Evolutionary conservation across 2,797 vertebrate genomes (phyloP), one percentile per base, ranked within the genome.

Genomic region (Sebastolobus altivelis): DNA sequence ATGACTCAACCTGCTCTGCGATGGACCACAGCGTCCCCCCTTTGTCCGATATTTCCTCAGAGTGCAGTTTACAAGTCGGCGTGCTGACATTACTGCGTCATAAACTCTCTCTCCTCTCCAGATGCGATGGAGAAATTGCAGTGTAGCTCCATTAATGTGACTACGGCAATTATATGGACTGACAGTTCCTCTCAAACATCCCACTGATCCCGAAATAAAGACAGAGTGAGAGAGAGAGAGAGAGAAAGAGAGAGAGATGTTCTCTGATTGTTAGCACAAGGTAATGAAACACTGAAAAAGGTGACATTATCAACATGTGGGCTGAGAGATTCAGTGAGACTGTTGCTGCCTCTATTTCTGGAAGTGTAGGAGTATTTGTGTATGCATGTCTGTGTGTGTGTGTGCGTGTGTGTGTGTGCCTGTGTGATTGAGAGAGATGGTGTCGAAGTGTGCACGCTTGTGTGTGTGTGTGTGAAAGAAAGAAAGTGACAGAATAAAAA

Each of bases 221-320:
- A 72, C n/a, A 79, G 63, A 63, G 52, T 0, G 40, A 59, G 75
- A 73, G 25, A 55, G 31, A 77, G 65, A 73, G 20, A 79, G 65
- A 65, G 49, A 0, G 38, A 60, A 72, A 77, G n/a, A 52, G 27
- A 78, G 65, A 89, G 80, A 75, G 70, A 84, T 71, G 75, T 79
- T 83, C 80, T 84, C 52, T 86, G 83, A 87, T 92, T 88, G 87
- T 93, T 93, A 93, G 87, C 87, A 77, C 89, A 87, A 86, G 82
- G 91, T 93, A 94, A 95, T 93, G 90, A 93, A 94, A 94, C 88
- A 89, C 91, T 77, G 87, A 90, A 87, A 54, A 89, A 95, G 89
- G 93, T 95, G 94, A 94, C 89, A 93, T 94, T 93, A 93, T 91
- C 92, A 95, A 93, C 92, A 93, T 87, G 92, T 92, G 91, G 87